Evolutionary conservation across 2,797 vertebrate genomes (phyloP), one percentile per base, ranked within the genome.

Genomic region (Limnodromus scolopaceus): DNA sequence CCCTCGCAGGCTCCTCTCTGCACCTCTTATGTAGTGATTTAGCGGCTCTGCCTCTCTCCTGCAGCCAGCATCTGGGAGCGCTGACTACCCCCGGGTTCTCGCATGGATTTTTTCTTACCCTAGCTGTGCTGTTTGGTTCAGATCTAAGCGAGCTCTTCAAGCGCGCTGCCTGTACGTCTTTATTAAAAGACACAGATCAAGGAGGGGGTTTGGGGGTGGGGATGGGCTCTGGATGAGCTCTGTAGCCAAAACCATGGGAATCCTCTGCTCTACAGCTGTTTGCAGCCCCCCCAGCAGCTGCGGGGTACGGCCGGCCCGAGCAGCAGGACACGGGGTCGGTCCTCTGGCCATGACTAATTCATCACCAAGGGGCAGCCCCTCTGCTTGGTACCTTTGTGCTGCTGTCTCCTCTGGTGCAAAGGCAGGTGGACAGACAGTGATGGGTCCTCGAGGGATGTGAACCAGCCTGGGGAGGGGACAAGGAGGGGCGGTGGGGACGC

Each of bases 211-310:
- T 8, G 6, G 28, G 3, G 23, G 45, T 46, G 45, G 45, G 36
- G 45, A 16, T 51, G 6, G 3, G 51, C 85, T 83, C 71, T 24
- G 9, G 82, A 23, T 41, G 66, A 45, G 1, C 78, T 77, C 84
- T 7, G 36, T 28, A 25, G 87, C 60, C 53, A 38, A 94, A 96
- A 81, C 82, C 92, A 94, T 88, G 93, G 93, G 94, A 97, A 96
- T 96, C 93, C 71, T 20, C 93, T 95, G 93, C 93, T 89, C 45
- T 58, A 57, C 94, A 96, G 71, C 84, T 95, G 95, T 75, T 94
- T 57, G 3, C 79, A 20, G 89, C 49, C 5, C 14, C 16, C 3
- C 68, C 23, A 13, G 48, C 93, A 97, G 94, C 93, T 96, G 95
- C 4, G 14, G 18, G 0, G 87, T 64, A 2, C 51, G 3, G 61